A percentile compares a stretch with the other conserved stretches of the same genome.
phyloP scores from a whole-genome alignment of 2,113 vertebrate species.

The Triplophysa siluroides region DNA sequence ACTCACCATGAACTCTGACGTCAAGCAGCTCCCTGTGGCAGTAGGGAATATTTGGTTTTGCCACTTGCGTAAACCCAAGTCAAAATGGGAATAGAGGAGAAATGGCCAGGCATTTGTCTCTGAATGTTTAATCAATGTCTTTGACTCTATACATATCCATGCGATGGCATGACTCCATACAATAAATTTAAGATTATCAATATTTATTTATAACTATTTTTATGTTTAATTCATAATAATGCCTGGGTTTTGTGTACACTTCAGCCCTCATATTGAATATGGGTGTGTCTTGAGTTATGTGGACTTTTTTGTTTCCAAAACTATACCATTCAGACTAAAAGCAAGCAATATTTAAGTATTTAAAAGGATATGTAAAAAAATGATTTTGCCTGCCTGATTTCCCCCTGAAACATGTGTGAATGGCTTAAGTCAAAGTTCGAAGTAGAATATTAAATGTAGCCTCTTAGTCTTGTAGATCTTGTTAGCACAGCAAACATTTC shows the following conservation, averaged over 20 bases:
- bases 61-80: neutral
- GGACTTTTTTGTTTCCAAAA: too few species aligned
- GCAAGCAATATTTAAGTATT: too few species aligned
- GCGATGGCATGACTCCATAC: neutral
- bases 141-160: neutral
- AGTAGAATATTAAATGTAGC: neutral
- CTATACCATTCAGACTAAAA: too few species aligned
- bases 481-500: conserved; percentile 16
- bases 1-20: conserved; percentile 2
- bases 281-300: too few species aligned
- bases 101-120: neutral
- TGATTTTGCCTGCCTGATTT: too few species aligned
- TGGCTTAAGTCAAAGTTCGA: neutral
- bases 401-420: neutral
- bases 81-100: neutral
- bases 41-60: neutral
- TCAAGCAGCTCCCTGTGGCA: conserved; percentile 34
- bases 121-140: neutral
- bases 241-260: too few species aligned
- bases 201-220: neutral
- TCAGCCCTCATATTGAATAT: too few species aligned
- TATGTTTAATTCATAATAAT: too few species aligned
- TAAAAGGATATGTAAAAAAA: too few species aligned
- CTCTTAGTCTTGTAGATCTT: neutral
- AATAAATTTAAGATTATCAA: neutral